These are phyloP conservation scores for Aporrectodea caliginosa DNA, from an alignment of 1,140 invertebrate genomes.

Conservation along the genomic window DNA sequence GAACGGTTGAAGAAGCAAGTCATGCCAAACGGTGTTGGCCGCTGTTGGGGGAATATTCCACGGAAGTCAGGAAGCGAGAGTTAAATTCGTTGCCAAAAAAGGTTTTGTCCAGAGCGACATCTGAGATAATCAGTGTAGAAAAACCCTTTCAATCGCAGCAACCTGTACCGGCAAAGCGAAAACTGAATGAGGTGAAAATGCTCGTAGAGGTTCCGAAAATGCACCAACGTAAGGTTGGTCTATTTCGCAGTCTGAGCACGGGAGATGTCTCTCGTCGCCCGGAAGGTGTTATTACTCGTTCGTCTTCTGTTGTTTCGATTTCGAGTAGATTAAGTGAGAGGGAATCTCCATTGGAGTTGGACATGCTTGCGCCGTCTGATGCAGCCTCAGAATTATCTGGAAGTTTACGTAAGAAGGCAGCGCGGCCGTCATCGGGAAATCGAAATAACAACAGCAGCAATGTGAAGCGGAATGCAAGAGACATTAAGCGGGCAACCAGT, in stretches of 20 bases:
- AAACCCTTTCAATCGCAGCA: background rate
- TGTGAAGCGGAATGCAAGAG: background rate
- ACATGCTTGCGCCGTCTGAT: background rate
- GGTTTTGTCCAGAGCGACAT: background rate
- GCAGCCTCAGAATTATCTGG: background rate
- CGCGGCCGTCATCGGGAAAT: background rate
- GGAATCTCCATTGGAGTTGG: background rate
- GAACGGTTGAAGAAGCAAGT: conserved; percentile 38
- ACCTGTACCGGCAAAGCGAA: background rate
- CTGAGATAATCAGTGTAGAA: background rate
- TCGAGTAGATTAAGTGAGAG: background rate
- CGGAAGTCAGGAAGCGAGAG: conserved; percentile 41
- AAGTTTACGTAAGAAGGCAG: background rate
- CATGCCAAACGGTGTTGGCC: conserved; percentile 32
- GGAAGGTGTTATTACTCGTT: background rate
- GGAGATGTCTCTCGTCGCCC: background rate
- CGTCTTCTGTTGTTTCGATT: background rate
- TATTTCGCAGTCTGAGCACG: background rate
- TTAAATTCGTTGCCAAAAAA: conserved; percentile 35
- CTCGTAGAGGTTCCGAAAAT: background rate
- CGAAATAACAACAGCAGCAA: conserved; percentile 11
- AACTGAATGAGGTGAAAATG: background rate
- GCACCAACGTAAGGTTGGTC: background rate
- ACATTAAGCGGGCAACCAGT: background rate
- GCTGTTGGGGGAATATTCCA: conserved; percentile 41